These are phyloP conservation scores for Rhagoletis pomonella DNA, from an alignment of 1,140 invertebrate species.

Conservation along the genomic window DNA sequence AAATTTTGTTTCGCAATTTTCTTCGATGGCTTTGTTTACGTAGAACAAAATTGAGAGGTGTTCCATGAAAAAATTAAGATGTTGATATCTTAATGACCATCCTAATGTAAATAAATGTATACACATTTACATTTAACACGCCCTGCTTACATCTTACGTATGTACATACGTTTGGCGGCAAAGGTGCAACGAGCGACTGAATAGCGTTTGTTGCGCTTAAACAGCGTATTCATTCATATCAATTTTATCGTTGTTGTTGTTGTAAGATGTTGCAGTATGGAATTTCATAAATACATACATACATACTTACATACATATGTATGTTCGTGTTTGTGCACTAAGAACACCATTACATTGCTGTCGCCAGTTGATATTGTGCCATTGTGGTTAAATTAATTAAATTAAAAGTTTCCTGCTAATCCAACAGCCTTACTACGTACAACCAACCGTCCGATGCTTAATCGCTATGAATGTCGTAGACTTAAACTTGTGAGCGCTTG, in stretches of 20 bases:
- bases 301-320: neutral
- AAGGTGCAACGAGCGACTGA: neutral
- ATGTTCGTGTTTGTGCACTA: neutral
- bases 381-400: slow-evolving; percentile 74
- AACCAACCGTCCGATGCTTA: neutral
- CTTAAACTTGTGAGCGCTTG: slow-evolving; percentile 6
- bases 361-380: slow-evolving; percentile 58
- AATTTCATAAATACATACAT: neutral
- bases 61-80: no score
- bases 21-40: no score
- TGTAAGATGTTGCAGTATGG: slow-evolving; percentile 8
- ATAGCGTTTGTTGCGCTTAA: neutral
- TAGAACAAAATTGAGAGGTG: no score
- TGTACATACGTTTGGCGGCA: no score
- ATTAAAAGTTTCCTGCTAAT: slow-evolving; percentile 74
- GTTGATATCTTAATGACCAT: no score
- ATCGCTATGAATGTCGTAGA: neutral
- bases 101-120: no score
- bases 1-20: no score
- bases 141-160: no score
- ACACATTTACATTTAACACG: no score
- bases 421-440: slow-evolving; percentile 30
- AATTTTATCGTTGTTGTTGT: neutral
- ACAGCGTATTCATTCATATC: neutral
- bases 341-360: slow-evolving; percentile 26